Conservation (phyloP, 2,888 invertebrate species). For the Isotomurus palustris region DNA sequence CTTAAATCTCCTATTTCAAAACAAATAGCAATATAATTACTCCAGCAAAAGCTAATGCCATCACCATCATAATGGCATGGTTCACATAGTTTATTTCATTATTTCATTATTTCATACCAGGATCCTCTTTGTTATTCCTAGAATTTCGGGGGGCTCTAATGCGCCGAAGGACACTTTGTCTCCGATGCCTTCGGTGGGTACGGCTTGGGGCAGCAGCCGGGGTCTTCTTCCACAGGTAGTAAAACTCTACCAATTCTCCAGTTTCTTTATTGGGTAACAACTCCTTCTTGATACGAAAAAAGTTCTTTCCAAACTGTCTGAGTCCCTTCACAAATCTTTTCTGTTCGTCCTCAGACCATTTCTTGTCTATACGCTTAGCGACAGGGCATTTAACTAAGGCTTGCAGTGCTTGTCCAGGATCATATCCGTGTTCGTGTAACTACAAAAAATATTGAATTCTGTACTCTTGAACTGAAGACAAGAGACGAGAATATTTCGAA, state of each 20-base stretch:
- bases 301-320: constrained; percentile 97
- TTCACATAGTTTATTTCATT: constrained; percentile 8
- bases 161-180: constrained; percentile 79
- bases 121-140: constrained; percentile 58
- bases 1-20: constrained; percentile 57
- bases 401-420: constrained; percentile 92
- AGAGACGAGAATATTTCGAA: not conserved
- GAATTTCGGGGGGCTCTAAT: constrained; percentile 84
- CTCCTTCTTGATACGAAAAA: constrained; percentile 95
- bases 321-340: constrained; percentile 98
- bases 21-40: too few relatives aligned
- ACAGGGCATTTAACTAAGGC: constrained; percentile 95
- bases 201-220: constrained; percentile 95
- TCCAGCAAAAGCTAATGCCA: too few relatives aligned
- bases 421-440: constrained; percentile 94
- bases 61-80: not conserved
- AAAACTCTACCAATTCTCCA: constrained; percentile 94
- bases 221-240: constrained; percentile 99
- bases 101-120: too few relatives aligned
- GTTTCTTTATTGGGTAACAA: constrained; percentile 94
- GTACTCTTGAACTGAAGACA: too few relatives aligned
- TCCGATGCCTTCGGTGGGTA: constrained; percentile 76
- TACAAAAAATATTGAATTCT: constrained; percentile 53
- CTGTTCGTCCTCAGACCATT: constrained; percentile 95
- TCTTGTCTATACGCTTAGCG: constrained; percentile 93